Evolutionary conservation across 2,888 invertebrate species (phyloP).

Genomic region (Molanna angustata): DNA sequence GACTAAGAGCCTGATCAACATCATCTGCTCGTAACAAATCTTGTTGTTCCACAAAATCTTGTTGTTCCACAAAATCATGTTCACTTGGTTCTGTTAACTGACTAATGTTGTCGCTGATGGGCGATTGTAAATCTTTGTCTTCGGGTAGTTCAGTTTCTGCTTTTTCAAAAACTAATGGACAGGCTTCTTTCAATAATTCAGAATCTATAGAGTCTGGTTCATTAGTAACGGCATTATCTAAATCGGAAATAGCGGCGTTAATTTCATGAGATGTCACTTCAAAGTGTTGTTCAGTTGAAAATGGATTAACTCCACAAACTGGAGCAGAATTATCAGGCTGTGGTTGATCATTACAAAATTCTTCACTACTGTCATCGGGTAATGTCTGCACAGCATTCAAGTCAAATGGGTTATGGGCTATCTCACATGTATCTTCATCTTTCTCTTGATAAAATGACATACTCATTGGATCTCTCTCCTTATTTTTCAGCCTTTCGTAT

Average conservation of each 20-base stretch:
- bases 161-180: conserved; percentile 37
- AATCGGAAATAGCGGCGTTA: conserved; percentile 36
- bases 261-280: conserved; percentile 33
- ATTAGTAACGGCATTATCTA: conserved; percentile 38
- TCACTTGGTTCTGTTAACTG: conserved; percentile 29
- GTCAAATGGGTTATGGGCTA: conserved; percentile 50
- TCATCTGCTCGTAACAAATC: not conserved
- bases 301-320: conserved; percentile 19
- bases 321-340: conserved; percentile 22
- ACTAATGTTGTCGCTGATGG: conserved; percentile 25
- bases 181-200: conserved; percentile 42
- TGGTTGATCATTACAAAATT: conserved; percentile 39
- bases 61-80: conserved; percentile 16
- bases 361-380: conserved; percentile 53
- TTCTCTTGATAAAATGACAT: conserved; percentile 65
- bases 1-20: conserved; percentile 14
- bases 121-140: conserved; percentile 17
- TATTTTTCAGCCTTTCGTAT: conserved; percentile 53
- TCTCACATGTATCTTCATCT: conserved; percentile 54
- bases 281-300: not conserved
- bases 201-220: conserved; percentile 28
- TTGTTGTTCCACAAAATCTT: too few relatives aligned
- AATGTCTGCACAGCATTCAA: conserved; percentile 58
- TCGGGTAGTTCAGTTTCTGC: conserved; percentile 33
- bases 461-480: conserved; percentile 62